Percentiles rank a stretch among this genome's conserved stretches.
These are phyloP conservation scores for Fissipunctia ypsillon DNA, from an alignment of 2,888 invertebrate species.

Conservation along the genomic window DNA sequence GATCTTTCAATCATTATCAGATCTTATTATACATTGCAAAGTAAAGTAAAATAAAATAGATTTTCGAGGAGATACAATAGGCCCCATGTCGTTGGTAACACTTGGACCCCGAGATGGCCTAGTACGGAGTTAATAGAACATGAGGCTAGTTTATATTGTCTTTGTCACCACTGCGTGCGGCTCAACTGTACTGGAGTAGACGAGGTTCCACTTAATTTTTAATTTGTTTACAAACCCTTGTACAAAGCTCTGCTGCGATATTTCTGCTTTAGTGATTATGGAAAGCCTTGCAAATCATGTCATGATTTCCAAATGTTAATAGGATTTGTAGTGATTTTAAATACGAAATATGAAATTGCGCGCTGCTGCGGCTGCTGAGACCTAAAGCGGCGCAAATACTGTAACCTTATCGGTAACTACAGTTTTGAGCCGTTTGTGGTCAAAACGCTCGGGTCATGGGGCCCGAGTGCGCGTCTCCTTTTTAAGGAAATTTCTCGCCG, in stretches of 20 bases:
- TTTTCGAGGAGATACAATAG: not conserved
- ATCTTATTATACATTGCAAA: not conserved
- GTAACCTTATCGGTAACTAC: too few relatives aligned
- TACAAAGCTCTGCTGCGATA: not conserved
- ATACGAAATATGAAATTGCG: too few relatives aligned
- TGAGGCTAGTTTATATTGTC: not conserved
- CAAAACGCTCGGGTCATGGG: too few relatives aligned
- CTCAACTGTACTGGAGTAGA: not conserved
- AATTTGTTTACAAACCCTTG: not conserved
- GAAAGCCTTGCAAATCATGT: not conserved
- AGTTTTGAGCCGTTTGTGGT: too few relatives aligned
- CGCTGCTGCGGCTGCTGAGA: too few relatives aligned
- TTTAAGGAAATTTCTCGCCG: too few relatives aligned
- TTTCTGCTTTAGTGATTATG: not conserved
- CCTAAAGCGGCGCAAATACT: too few relatives aligned
- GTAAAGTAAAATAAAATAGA: not conserved
- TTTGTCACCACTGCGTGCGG: too few relatives aligned
- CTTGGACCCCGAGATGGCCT: not conserved
- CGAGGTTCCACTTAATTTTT: not conserved
- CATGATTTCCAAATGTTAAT: too few relatives aligned
- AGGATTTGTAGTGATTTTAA: too few relatives aligned
- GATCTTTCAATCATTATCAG: slow-evolving; percentile 15
- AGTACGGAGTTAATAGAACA: not conserved
- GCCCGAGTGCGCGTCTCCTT: too few relatives aligned
- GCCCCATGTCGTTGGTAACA: not conserved